These are phyloP conservation scores for Holacanthus passer DNA, from an alignment of 2,113 vertebrate species.

Conservation along the genomic window DNA sequence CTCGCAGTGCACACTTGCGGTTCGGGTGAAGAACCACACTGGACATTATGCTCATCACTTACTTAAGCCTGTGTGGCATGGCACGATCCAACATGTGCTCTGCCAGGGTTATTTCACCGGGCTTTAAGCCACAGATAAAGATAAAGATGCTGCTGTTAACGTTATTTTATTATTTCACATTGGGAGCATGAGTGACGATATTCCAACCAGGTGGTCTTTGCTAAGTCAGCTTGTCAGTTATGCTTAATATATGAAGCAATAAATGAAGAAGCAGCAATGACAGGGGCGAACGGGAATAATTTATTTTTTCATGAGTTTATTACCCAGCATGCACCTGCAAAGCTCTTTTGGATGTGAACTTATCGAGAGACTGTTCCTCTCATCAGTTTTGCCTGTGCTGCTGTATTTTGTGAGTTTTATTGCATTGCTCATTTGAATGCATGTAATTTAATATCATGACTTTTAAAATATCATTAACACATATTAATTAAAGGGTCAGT, in stretches of 20 bases:
- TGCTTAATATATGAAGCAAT: constrained; percentile 27
- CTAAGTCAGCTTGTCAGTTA: constrained; percentile 28
- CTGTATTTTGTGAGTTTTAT: neutral
- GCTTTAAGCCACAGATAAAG: constrained; percentile 39
- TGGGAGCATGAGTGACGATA: constrained; percentile 9
- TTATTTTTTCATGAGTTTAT: constrained; percentile 6
- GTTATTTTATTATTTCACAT: constrained; percentile 37
- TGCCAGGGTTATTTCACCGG: constrained; percentile 31
- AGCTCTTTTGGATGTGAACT: constrained; percentile 5
- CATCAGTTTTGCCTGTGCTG: constrained; percentile 7
- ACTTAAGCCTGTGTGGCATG: constrained; percentile 59
- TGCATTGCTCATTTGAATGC: neutral
- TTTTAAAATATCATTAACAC: neutral
- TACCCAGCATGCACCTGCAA: constrained; percentile 27
- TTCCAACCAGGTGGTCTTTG: constrained; percentile 15
- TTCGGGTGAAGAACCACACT: constrained; percentile 52
- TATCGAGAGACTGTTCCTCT: constrained; percentile 3
- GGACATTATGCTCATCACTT: constrained; percentile 56
- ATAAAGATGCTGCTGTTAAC: constrained; percentile 22
- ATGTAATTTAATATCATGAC: neutral
- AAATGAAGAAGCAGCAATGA: constrained; percentile 4
- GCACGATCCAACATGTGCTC: constrained; percentile 20
- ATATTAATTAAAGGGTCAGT: neutral
- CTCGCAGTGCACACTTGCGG: constrained; percentile 52
- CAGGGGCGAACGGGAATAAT: neutral